A percentile compares a stretch with the other conserved stretches of the same genome.
Evolutionary conservation across 2,797 vertebrate genomes (phyloP).

Genomic region (Trematomus bernacchii): DNA sequence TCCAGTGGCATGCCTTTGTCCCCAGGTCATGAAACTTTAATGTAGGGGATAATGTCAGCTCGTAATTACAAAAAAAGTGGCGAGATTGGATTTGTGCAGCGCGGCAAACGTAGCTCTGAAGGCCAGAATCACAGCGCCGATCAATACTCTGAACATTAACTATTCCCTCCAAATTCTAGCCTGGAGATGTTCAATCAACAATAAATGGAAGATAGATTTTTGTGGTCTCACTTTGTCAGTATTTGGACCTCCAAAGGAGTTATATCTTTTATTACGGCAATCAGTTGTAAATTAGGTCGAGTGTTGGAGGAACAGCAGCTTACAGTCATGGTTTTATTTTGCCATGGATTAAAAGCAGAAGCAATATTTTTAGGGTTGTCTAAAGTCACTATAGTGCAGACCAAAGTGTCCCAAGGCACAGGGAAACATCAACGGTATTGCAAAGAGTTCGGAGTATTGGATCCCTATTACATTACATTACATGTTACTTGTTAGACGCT

Average conservation of each 20-base stretch:
- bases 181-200: conserved; percentile 72
- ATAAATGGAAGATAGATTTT: conserved; percentile 61
- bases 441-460: conserved; percentile 4
- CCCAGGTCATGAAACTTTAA: conserved; percentile 73
- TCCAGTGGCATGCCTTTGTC: conserved; percentile 55
- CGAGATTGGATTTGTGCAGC: conserved; percentile 67
- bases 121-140: conserved; percentile 38
- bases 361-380: conserved; percentile 31
- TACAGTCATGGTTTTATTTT: conserved; percentile 39
- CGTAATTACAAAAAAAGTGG: conserved; percentile 62
- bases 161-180: conserved; percentile 62
- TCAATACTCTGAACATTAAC: conserved; percentile 74
- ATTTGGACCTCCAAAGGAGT: conserved; percentile 46
- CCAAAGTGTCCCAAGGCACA: conserved; percentile 27
- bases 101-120: conserved; percentile 57
- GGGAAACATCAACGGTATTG: conserved; percentile 16
- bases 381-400: conserved; percentile 23
- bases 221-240: conserved; percentile 46
- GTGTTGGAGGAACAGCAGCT: conserved; percentile 25
- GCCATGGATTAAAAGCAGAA: conserved; percentile 39
- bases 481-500: too few relatives aligned
- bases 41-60: conserved; percentile 67
- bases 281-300: conserved; percentile 27
- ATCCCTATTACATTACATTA: neutral
- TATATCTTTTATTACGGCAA: conserved; percentile 36